Evolutionary conservation across 2,797 vertebrate genomes (phyloP).

Genomic region (Discoglossus pictus): DNA sequence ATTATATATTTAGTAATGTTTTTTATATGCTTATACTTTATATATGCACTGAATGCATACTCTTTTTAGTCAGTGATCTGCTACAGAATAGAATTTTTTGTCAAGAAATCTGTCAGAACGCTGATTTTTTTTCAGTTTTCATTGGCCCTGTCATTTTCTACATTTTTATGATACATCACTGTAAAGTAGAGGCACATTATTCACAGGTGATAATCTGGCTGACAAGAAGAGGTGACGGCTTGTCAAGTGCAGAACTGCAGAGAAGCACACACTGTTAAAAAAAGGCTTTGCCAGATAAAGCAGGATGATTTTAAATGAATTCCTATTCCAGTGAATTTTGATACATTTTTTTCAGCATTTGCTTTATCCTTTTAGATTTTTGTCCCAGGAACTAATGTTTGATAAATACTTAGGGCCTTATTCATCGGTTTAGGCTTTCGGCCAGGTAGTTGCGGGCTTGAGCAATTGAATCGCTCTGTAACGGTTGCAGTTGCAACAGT

Average conservation of each 20-base stretch:
- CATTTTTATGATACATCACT: slow-evolving; percentile 26
- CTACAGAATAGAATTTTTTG: slow-evolving; percentile 18
- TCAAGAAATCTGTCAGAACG: slow-evolving; percentile 11
- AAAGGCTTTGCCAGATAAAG: slow-evolving; percentile 3
- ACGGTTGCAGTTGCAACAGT: no score
- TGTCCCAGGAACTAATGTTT: no score
- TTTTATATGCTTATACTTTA: background rate
- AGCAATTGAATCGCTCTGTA: no score
- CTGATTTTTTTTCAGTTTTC: slow-evolving; percentile 24
- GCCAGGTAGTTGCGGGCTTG: no score
- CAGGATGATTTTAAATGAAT: slow-evolving; percentile 13
- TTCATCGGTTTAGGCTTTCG: no score
- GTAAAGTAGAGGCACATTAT: slow-evolving; percentile 19
- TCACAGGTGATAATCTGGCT: slow-evolving; percentile 35
- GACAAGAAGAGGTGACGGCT: slow-evolving; percentile 35
- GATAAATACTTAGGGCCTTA: no score
- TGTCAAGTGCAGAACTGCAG: slow-evolving; percentile 26
- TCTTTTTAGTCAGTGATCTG: slow-evolving; percentile 35
- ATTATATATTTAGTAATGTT: background rate
- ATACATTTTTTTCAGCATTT: no score
- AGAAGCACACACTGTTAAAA: slow-evolving; percentile 16
- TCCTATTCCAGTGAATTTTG: background rate
- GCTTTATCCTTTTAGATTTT: no score
- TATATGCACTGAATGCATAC: background rate
- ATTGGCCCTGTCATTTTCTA: slow-evolving; percentile 27